Evolutionary conservation across 1,140 invertebrate species (phyloP).

Genomic region (Lerema accius): DNA sequence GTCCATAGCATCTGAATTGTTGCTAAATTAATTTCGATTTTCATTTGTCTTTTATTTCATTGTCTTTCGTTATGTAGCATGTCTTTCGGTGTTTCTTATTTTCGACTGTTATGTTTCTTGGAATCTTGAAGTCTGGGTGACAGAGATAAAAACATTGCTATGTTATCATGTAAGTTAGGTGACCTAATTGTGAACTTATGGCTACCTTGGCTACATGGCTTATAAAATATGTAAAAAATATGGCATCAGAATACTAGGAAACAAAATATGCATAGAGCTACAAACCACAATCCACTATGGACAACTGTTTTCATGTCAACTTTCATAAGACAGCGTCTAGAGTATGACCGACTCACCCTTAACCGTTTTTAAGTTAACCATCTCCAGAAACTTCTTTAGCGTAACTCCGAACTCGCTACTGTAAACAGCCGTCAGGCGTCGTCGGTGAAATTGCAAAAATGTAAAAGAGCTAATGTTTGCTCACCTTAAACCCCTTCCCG

Average conservation of each 20-base stretch:
- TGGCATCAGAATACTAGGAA: no score
- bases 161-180: no score
- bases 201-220: no score
- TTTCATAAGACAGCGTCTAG: background rate
- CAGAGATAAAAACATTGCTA: no score
- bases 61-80: no score
- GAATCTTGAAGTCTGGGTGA: no score
- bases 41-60: background rate
- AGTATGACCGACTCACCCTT: slow-evolving; percentile 12
- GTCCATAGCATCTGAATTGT: slow-evolving; percentile 32
- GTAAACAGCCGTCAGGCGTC: slow-evolving; percentile 73
- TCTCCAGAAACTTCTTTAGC: slow-evolving; percentile 54
- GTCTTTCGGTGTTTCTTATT: no score
- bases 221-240: no score
- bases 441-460: slow-evolving; percentile 81
- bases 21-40: slow-evolving; percentile 24
- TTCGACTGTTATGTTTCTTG: no score
- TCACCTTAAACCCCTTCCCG: slow-evolving; percentile 81
- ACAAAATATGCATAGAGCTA: no score
- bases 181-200: no score
- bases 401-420: slow-evolving; percentile 48
- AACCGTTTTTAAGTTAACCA: slow-evolving; percentile 68
- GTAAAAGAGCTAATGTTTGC: slow-evolving; percentile 82
- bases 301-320: slow-evolving; percentile 14
- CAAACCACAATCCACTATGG: no score